phyloP scores from a whole-genome alignment of 1,140 invertebrate species.

The Drosophila bocqueti region DNA sequence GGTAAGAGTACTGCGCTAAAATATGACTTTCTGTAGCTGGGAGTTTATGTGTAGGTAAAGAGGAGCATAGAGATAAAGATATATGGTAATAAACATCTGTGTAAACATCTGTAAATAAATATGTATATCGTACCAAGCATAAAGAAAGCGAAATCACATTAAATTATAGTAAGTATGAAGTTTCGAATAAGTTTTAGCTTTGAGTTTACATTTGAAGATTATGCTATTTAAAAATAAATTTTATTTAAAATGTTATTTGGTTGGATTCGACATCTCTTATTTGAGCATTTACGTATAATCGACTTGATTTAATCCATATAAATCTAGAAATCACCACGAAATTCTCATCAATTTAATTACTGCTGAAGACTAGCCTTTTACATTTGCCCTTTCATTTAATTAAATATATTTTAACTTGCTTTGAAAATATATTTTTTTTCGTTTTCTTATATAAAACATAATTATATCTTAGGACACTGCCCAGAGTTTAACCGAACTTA shows the following conservation, averaged over 20 bases:
- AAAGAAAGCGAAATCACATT: not conserved
- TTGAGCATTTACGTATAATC: too few relatives aligned
- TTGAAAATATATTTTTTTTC: not conserved
- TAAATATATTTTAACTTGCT: not conserved
- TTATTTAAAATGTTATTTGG: not conserved
- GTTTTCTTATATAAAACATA: not conserved
- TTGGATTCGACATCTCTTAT: not conserved
- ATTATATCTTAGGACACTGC: not conserved
- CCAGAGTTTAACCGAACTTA: not conserved
- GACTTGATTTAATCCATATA: too few relatives aligned
- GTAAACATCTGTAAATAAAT: not conserved
- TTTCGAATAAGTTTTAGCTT: too few relatives aligned
- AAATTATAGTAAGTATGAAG: not conserved
- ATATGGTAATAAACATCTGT: too few relatives aligned
- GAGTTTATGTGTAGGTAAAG: not conserved
- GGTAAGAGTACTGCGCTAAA: slow-evolving; percentile 2
- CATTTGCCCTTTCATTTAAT: not conserved
- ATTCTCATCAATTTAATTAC: too few relatives aligned
- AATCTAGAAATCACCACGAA: too few relatives aligned
- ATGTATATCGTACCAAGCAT: not conserved
- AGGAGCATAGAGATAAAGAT: not conserved
- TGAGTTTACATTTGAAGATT: not conserved
- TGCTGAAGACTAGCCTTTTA: too few relatives aligned
- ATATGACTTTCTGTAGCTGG: not conserved
- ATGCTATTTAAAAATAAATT: too few relatives aligned